Evolutionary conservation across 2,113 vertebrate species (phyloP).

Genomic region (Tupaia chinensis): DNA sequence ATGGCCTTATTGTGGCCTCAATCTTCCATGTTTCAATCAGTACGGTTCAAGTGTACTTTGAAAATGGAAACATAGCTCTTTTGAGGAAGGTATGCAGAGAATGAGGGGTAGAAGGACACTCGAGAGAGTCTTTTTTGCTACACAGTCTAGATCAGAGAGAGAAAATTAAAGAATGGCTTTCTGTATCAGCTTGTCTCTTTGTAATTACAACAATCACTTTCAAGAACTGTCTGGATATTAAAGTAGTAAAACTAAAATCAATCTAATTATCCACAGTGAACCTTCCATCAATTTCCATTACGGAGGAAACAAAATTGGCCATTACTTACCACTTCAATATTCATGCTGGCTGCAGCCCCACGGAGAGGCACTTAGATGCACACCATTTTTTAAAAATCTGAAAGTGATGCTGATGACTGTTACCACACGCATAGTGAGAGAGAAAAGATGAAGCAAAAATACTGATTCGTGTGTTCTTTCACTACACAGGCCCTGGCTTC

Average conservation of each 20-base stretch:
- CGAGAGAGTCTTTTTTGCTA: neutral
- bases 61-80: neutral
- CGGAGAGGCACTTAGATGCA: conserved; percentile 47
- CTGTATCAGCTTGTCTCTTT: conserved; percentile 63
- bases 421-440: conserved; percentile 23
- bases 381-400: conserved; percentile 75
- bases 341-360: conserved; percentile 74
- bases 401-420: conserved; percentile 62
- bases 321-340: conserved; percentile 74
- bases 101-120: neutral
- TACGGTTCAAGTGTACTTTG: conserved; percentile 23
- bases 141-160: neutral
- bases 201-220: conserved; percentile 78
- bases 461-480: conserved; percentile 61
- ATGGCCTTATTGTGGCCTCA: neutral
- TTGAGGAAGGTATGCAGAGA: neutral
- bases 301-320: conserved; percentile 67
- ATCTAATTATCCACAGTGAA: conserved; percentile 79
- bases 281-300: conserved; percentile 81
- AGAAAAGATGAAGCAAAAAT: conserved; percentile 53
- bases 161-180: conserved; percentile 68
- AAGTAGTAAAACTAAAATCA: conserved; percentile 82
- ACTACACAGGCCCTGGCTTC: neutral
- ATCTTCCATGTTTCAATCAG: neutral
- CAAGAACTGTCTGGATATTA: conserved; percentile 76